Base-by-base conservation (phyloP, 2,113 vertebrate species). In the Elaphurus davidianus region DNA sequence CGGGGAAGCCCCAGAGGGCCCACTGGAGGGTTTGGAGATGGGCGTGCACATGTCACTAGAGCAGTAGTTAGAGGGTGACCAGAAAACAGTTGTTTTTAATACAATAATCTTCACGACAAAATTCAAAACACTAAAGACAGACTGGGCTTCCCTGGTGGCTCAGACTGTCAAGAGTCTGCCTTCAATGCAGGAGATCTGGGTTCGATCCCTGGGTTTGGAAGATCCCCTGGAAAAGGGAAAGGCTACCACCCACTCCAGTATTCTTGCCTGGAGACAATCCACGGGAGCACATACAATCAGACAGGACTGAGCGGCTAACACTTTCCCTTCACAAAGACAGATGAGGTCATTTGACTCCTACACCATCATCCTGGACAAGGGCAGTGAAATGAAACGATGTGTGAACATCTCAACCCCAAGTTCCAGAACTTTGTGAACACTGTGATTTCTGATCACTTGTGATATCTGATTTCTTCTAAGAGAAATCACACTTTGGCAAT, bases 31-130 rank as follows among this genome's bases (percentile, higher is more conserved):
- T 81, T 6, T 79, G 33, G 64, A 54, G 36, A 64, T 0, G 11
- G n/a, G n/a, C 21, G 55, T 6, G n/a, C 27, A 57, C 10, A 0
- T 2, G 2, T 1, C 15, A 47, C 14, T 10, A 81, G 1, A 40
- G 30, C 52, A 86, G 52, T 7, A 54, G 78, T 36, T 1, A 85
- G 19, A 30, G 67, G 67, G 23, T 54, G 43, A 60, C 71, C 33
- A 28, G 50, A 76, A 81, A 36, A 74, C 23, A 50, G 36, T 83
- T 64, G 40, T 21, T 76, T 57, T 78, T 83, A 57, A 91, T 27
- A 52, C 87, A 87, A 59, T 43, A 52, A 59, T 45, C 76, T 67
- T 71, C 4, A 64, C 3, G 23, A 83, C 30, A 85, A 79, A 36
- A 62, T 59, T 13, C 36, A 62, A 47, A 90, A 62, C 67, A 54